A percentile compares a stretch with the other conserved stretches of the same genome.
These are phyloP conservation scores for Pseudotriccus pelzelni DNA, from an alignment of 2,797 vertebrate species.

Conservation along the genomic window DNA sequence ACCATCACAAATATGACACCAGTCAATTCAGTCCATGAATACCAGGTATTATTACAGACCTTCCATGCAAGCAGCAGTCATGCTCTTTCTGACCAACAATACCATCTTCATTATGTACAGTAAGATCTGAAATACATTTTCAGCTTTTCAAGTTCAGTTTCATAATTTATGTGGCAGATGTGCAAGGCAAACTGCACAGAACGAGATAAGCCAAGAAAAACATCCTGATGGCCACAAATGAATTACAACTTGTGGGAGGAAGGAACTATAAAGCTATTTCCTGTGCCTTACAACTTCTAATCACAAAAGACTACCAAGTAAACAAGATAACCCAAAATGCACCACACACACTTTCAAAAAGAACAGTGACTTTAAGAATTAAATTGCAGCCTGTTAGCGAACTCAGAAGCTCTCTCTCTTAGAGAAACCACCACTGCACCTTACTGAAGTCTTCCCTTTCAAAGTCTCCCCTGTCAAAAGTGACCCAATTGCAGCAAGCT, in stretches of 20 bases:
- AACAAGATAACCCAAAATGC: slow-evolving; percentile 60
- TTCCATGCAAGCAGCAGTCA: not conserved
- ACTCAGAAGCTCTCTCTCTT: not conserved
- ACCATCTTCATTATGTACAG: not conserved
- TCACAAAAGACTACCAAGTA: slow-evolving; percentile 62
- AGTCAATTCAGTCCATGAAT: not conserved
- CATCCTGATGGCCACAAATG: slow-evolving; percentile 75
- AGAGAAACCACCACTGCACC: not conserved
- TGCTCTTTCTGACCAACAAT: not conserved
- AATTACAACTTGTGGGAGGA: slow-evolving; percentile 73
- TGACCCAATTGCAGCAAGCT: not conserved
- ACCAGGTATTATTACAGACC: not conserved
- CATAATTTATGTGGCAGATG: slow-evolving; percentile 77
- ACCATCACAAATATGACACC: not conserved
- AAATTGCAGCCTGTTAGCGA: not conserved
- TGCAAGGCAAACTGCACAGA: slow-evolving; percentile 72
- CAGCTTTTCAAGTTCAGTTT: slow-evolving; percentile 69
- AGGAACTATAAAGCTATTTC: slow-evolving; percentile 77
- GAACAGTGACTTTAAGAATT: not conserved
- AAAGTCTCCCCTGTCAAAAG: not conserved
- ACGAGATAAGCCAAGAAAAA: slow-evolving; percentile 79
- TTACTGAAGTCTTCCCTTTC: not conserved
- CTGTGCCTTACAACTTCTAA: slow-evolving; percentile 70
- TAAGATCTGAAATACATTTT: slow-evolving; percentile 53
- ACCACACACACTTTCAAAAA: slow-evolving; percentile 35